Conservation (phyloP, 2,113 vertebrate genomes). For the Meriones unguiculatus region DNA sequence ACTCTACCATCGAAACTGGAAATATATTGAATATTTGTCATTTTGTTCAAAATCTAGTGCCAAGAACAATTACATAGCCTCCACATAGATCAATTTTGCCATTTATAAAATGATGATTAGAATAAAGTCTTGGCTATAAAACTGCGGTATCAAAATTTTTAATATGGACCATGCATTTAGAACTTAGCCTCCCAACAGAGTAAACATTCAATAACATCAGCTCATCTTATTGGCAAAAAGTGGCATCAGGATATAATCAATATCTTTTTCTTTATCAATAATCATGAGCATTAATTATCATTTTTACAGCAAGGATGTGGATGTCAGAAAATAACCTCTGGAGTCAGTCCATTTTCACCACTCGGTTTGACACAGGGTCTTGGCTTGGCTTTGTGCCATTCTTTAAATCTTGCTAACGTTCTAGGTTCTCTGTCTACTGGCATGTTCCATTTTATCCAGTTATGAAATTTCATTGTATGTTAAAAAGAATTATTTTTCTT, state of each 20-base stretch:
- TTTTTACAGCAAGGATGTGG: background rate
- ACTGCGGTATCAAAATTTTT: background rate
- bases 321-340: background rate
- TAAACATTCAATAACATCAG: background rate
- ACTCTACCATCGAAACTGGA: background rate
- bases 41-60: background rate
- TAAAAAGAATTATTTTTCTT: background rate
- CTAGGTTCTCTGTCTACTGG: background rate
- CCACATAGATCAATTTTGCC: background rate
- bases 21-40: background rate
- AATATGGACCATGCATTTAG: background rate
- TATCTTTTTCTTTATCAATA: background rate
- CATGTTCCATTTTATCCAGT: background rate
- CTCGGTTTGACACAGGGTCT: background rate
- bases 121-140: background rate
- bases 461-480: background rate
- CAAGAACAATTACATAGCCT: background rate
- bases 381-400: background rate
- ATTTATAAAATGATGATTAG: background rate
- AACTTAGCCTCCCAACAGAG: background rate
- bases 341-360: background rate
- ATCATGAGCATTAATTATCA: background rate
- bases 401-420: background rate
- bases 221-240: background rate
- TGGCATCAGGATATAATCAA: background rate